A percentile compares a stretch with the other conserved stretches of the same genome.
Evolutionary conservation across 2,797 vertebrate species (phyloP).

Genomic region (Leontopithecus rosalia): DNA sequence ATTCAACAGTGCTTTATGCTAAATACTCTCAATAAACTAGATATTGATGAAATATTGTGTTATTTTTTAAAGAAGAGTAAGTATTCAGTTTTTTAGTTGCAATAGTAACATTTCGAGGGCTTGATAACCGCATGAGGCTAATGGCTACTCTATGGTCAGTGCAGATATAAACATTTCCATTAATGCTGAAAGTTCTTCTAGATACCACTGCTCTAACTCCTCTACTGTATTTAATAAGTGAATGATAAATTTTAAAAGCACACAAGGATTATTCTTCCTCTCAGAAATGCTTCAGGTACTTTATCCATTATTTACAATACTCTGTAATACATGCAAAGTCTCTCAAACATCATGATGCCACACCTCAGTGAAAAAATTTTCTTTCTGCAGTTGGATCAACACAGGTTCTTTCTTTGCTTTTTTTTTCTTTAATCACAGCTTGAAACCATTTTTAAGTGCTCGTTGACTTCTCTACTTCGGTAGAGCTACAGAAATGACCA

Average conservation of each 20-base stretch:
- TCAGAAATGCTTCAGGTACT: not conserved
- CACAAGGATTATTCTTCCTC: not conserved
- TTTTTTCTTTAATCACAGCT: not conserved
- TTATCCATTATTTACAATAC: not conserved
- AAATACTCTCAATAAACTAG: no score
- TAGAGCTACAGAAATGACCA: not conserved
- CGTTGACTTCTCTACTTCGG: not conserved
- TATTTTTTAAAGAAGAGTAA: not conserved
- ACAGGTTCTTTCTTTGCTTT: not conserved
- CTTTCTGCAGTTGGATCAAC: not conserved
- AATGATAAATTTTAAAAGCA: not conserved
- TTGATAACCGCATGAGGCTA: not conserved
- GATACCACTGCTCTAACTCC: not conserved
- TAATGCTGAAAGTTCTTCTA: not conserved
- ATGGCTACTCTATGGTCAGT: not conserved
- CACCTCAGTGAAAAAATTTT: not conserved
- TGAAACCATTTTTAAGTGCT: slow-evolving; percentile 24
- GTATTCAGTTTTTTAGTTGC: not conserved
- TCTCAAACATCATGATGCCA: not conserved
- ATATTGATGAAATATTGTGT: no score
- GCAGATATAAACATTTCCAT: not conserved
- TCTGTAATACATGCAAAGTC: not conserved
- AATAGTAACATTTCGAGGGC: not conserved
- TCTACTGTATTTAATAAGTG: not conserved
- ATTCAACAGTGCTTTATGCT: no score